Evolutionary conservation across 2,888 invertebrate species (phyloP), one percentile per base, ranked within the genome.

Genomic region (Sesamia inferens): DNA sequence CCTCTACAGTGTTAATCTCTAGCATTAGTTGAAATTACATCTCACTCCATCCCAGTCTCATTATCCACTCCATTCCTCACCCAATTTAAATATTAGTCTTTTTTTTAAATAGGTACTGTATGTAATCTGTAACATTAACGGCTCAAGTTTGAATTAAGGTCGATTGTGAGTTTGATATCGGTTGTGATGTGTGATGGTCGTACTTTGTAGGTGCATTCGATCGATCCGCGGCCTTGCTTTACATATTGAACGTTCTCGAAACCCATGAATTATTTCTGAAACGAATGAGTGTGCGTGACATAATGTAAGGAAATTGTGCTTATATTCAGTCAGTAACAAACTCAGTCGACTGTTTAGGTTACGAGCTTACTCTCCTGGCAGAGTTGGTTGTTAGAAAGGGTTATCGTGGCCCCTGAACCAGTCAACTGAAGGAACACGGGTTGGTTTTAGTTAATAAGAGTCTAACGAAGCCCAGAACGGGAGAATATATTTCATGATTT

Each of bases 161-260:
- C 63, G 39, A 67, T 48, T 62, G 65, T 51, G 31, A 68, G 59
- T 72, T 68, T 8, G 39, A 24, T 70, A 75, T 79, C 68, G 78
- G 74, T 80, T 69, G 54, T 68, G 63, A 71, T 67, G 39, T 31
- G 31, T 44, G 51, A 65, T 54, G 54, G 11, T 57, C 10, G 44
- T 39, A 19, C 44, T 44, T 71, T 13, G 44, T 44, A 19, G 39
- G 48, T 71, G 59, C 81, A 74, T 55, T 44, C 63, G 76, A 79
- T 79, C 64, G 70, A 71, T 67, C 57, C 24, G 19, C 47, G 63
- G 22, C 57, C 42, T 58, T 58, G 62, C 47, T 66, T 64, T 66
- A 69, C 62, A 75, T 81, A 81, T 67, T 69, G 24, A 81, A 81
- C 54, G 58, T 81, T 69, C 66, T 63, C 13, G 47, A 51, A 66